Conservation (phyloP, 2,888 invertebrate genomes). For the Archaeoteleia sp. region DNA sequence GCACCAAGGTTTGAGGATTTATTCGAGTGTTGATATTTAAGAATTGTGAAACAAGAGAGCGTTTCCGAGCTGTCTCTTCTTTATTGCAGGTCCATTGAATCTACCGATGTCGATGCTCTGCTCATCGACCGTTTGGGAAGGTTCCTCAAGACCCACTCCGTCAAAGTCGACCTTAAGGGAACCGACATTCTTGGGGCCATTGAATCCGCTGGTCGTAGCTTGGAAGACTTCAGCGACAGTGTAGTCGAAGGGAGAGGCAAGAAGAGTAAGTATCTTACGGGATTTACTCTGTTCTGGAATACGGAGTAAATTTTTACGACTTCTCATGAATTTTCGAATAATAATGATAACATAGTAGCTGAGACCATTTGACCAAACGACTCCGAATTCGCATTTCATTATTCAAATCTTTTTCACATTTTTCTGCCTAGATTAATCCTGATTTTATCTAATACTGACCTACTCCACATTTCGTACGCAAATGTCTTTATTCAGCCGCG, state of each 20-base stretch:
- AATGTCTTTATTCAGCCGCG: constrained; percentile 16
- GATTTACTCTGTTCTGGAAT: too few relatives aligned
- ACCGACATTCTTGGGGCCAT: constrained; percentile 88
- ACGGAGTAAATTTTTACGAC: too few relatives aligned
- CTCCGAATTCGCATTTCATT: too few relatives aligned
- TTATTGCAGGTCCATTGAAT: constrained; percentile 70
- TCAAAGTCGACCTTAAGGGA: constrained; percentile 90
- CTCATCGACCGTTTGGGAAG: constrained; percentile 82
- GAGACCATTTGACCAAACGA: too few relatives aligned
- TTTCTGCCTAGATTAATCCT: background rate
- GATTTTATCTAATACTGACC: constrained; percentile 41
- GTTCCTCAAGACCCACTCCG: constrained; percentile 87
- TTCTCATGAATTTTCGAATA: too few relatives aligned
- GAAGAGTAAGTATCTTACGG: constrained; percentile 81
- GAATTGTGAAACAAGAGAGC: background rate
- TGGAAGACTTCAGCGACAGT: constrained; percentile 78
- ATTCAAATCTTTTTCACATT: background rate
- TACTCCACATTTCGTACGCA: constrained; percentile 28
- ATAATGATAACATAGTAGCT: too few relatives aligned
- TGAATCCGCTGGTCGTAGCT: constrained; percentile 85
- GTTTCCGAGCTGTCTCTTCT: background rate
- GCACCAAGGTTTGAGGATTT: constrained; percentile 83
- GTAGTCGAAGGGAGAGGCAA: constrained; percentile 84
- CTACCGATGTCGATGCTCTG: constrained; percentile 78
- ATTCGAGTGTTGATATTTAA: background rate